Percentiles rank a stretch among this genome's conserved stretches.
Conservation (phyloP, 2,888 invertebrate genomes). For the Philereme vetulata region DNA sequence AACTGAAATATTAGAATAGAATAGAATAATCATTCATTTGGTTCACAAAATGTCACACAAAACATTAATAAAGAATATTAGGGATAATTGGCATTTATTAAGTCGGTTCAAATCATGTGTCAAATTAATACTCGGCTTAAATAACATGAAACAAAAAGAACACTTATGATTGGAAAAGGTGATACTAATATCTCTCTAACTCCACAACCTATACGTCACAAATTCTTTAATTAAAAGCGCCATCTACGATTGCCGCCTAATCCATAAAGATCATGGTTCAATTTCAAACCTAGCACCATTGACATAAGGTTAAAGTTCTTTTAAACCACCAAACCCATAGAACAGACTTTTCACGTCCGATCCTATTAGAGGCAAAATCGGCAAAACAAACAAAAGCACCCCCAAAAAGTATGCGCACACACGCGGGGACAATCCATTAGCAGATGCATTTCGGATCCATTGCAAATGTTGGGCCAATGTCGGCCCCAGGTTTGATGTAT, state of each 20-base stretch:
- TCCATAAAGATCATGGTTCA: not conserved
- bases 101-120: too few species aligned
- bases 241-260: constrained; percentile 13
- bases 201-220: constrained; percentile 6
- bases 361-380: constrained; percentile 40
- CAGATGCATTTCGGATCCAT: constrained; percentile 29
- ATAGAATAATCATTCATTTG: too few species aligned
- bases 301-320: constrained; percentile 4
- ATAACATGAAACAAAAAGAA: too few species aligned
- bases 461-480: constrained; percentile 19
- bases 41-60: too few species aligned
- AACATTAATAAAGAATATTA: too few species aligned
- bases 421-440: constrained; percentile 38
- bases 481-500: constrained; percentile 12
- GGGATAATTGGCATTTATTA: too few species aligned
- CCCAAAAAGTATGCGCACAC: constrained; percentile 33
- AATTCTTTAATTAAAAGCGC: constrained; percentile 27
- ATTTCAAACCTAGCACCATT: constrained; percentile 4
- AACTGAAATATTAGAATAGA: too few species aligned
- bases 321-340: constrained; percentile 3
- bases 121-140: too few species aligned
- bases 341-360: constrained; percentile 36
- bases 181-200: too few species aligned
- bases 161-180: not conserved
- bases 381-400: constrained; percentile 37